Evolutionary conservation across 2,113 vertebrate species (phyloP), one percentile per base, ranked within the genome.

Genomic region (Toxostoma redivivum): DNA sequence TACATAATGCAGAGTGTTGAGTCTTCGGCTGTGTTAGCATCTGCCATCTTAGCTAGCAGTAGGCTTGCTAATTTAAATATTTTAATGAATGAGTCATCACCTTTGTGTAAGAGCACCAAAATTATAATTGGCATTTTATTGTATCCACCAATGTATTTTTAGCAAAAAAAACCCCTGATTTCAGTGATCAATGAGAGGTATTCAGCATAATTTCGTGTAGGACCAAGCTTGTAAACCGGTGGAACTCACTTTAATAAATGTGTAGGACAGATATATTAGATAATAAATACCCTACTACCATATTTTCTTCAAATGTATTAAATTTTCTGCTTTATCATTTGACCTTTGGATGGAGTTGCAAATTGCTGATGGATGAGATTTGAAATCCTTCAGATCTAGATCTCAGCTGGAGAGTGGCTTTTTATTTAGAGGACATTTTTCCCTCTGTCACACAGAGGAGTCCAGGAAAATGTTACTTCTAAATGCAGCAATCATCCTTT

Each of bases 81-180:
- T 95, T 92, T 86, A 92, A 93, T 95, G 81, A 95, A 65, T 93
- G 90, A 97, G 37, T 95, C 92, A 94, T 44, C 86, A 81, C 44
- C 67, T 92, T 81, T 86, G 85, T 86, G 40, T 42, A 74, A 95
- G 73, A 81, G 79, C 56, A 86, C 22, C 42, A 30, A 31, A 95
- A 73, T 82, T 45, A 40, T 54, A 64, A 93, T 86, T 83, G 79
- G 64, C 28, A 17, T 86, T 82, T 88, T 58, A 58, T 93, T 87
- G 12, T 47, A 90, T 23, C 56, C 33, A 38, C 58, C 17, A 24
- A 21, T 58, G 33, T 86, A 66, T 69, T 94, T 86, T 92, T 81
- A 73, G 35, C 25, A 67, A 70, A 81, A 70, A 84, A 81, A 70
- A 1, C 0, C 0, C 6, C 48, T 15, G 42, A 62, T 56, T 62